Percentiles rank a stretch among this genome's conserved stretches.
Evolutionary conservation across 2,888 invertebrate genomes (phyloP).

Genomic region (Timema cristinae): DNA sequence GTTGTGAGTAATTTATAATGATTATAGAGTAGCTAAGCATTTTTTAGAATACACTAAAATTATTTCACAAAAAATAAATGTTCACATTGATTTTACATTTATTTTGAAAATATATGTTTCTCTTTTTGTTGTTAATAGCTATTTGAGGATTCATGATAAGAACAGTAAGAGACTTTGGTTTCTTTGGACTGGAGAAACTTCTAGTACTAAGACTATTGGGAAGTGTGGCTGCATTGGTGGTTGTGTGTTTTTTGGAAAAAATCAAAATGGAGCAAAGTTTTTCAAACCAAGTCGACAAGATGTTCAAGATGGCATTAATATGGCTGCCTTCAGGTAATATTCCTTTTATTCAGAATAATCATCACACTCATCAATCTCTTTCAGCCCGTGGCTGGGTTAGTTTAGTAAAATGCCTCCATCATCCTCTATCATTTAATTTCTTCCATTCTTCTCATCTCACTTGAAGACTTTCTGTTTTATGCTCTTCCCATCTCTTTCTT

Average conservation of each 20-base stretch:
- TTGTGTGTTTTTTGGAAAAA: conserved; percentile 90
- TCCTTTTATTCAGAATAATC: too few species aligned
- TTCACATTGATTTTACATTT: not conserved
- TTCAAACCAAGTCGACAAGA: conserved; percentile 81
- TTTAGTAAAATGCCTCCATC: too few species aligned
- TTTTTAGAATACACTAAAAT: too few species aligned
- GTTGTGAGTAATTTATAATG: too few species aligned
- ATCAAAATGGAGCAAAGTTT: conserved; percentile 82
- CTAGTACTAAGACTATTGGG: conserved; percentile 53
- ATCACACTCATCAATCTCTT: too few species aligned
- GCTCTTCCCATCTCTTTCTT: too few species aligned
- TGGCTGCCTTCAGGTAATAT: conserved; percentile 67
- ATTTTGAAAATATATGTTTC: conserved; percentile 11
- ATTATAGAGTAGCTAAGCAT: too few species aligned
- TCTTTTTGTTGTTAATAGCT: conserved; percentile 41
- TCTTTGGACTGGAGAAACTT: conserved; percentile 73
- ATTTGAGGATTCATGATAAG: conserved; percentile 77
- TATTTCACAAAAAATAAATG: conserved; percentile 7
- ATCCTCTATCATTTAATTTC: too few species aligned
- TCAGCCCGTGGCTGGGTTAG: too few species aligned
- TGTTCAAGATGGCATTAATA: conserved; percentile 75
- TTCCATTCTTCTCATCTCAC: too few species aligned
- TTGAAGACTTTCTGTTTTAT: too few species aligned
- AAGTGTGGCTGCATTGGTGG: conserved; percentile 96
- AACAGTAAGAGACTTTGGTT: conserved; percentile 88